Evolutionary conservation across 2,113 vertebrate species (phyloP), one percentile per base, ranked within the genome.

Genomic region (Nothobranchius kuhntae): DNA sequence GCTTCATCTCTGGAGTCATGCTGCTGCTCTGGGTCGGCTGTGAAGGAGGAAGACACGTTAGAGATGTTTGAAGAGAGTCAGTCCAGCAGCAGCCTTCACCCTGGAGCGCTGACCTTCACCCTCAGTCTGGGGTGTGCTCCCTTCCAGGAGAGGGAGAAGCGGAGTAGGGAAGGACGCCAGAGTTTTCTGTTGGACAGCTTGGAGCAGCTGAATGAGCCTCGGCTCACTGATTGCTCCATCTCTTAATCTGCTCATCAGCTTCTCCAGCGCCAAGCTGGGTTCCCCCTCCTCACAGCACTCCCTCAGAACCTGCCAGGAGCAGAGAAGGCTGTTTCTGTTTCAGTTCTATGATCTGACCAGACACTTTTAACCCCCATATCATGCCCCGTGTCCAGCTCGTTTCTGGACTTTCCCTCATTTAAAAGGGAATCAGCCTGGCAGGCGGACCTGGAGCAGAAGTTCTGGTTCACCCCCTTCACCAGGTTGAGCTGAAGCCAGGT

Each of bases 131-230:
- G 26, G 36, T 0, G 42, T 9, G 42, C 10, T 51, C 24, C 3
- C 69, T 68, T 77, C 79, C 87, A 91, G 87, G 66, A 94, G 87
- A 59, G 87, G 65, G 50, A 86, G 83, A 68, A 95, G 84, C 13
- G 69, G 73, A 7, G 87, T 75, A n/a, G 91, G 91, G 0, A 84
- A 67, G 9, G 13, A 14, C n/a, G 75, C 53, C 0, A 68, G 47
- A 10, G 66, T 21, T 6, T 73, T 75, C 26, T 79, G 67, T 56
- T 89, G 87, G 66, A 94, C 63, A 2, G 84, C 75, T 50, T 42
- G 76, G 1, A 98, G 89, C 69, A 96, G 89, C 24, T 61, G 91
- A 62, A 94, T 30, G 53, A 96, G 51, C 40, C 86, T 92, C 59
- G 61, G 84, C 8, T 92, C 91, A 42, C 87, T 83, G 59, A 94